Evolutionary conservation across 2,888 invertebrate genomes (phyloP), one percentile per base, ranked within the genome.

Genomic region (Cremastinae sp.): DNA sequence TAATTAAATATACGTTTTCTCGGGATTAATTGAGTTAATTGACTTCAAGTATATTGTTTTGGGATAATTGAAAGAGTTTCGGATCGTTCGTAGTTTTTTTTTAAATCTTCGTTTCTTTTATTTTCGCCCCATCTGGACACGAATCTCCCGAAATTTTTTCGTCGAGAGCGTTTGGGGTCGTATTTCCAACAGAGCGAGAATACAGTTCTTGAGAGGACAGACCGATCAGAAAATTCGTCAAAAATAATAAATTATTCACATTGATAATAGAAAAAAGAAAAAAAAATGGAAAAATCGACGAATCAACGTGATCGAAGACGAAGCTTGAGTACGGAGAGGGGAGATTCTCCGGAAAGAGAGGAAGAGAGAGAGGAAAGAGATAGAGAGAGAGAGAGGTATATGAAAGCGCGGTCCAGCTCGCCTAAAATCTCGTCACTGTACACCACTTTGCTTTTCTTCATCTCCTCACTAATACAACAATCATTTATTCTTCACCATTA

Each of bases 21-120:
- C 78, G 84, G 75, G 84, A 79, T 84, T 85, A 85, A 85, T 87
- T 85, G 84, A 86, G 83, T 89, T 76, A 89, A 89, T 89, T 89
- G 88, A 89, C 89, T 89, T 89, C 79, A 85, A 89, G 89, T 89
- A 86, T 87, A 86, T 87, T 73, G 76, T 76, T 76, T 73, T 64
- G 59, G 51, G 73, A 73, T 76, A 76, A 76, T 76, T 65, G 51
- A 65, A 65, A 58, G 65, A 51, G 59, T 22, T 69, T 65, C 53
- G 69, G 47, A 47, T 22, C 58, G 12, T 54, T 54, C 14, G 16
- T 12, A 12, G 59, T 16, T 58, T 8, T 12, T 47, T n/a, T 34
- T 14, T n/a, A n/a, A n/a, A n/a, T n/a, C n/a, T 20, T 58, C 28
- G 28, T 28, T 28, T 28, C 28, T 28, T 28, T 59, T 14, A 38